A percentile compares a stretch with the other conserved stretches of the same genome.
These are phyloP conservation scores for Drosophila parvula DNA, from an alignment of 1,140 invertebrate species.

Conservation along the genomic window DNA sequence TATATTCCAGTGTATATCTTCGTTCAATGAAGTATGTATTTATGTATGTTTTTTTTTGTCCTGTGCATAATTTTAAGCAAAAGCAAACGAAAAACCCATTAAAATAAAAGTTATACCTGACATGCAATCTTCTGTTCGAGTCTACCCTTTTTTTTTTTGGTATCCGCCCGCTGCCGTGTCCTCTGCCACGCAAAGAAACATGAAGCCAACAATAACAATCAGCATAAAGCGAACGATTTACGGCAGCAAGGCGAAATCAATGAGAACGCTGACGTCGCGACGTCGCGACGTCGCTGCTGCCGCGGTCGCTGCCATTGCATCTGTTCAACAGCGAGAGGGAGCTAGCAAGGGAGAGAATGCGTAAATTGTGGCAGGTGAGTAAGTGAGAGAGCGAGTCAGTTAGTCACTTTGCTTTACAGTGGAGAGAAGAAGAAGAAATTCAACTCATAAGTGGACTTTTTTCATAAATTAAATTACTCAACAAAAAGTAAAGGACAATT, in stretches of 20 bases:
- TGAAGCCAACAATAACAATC: slow-evolving; percentile 39
- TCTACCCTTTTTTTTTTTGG: not conserved
- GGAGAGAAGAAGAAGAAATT: not conserved
- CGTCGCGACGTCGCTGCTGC: slow-evolving; percentile 14
- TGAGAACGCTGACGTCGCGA: slow-evolving; percentile 26
- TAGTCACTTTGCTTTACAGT: slow-evolving; percentile 20
- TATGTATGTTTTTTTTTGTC: slow-evolving; percentile 3
- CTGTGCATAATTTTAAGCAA: slow-evolving; percentile 24
- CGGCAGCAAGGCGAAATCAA: slow-evolving; percentile 55
- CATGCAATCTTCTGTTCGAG: slow-evolving; percentile 27
- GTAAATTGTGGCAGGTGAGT: not conserved
- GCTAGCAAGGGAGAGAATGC: too few relatives aligned
- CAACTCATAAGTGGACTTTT: too few relatives aligned
- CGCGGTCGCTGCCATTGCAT: slow-evolving; percentile 36
- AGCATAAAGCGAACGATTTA: slow-evolving; percentile 40
- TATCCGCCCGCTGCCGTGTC: not conserved
- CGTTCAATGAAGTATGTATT: slow-evolving; percentile 6
- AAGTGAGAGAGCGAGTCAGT: slow-evolving; percentile 26
- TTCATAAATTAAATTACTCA: too few relatives aligned
- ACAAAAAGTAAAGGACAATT: not conserved
- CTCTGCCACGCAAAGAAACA: slow-evolving; percentile 19
- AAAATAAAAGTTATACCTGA: slow-evolving; percentile 41
- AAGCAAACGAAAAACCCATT: slow-evolving; percentile 27
- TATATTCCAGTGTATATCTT: slow-evolving; percentile 10
- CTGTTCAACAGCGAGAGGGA: not conserved